These are phyloP conservation scores for Drosophila lacteicornis DNA, from an alignment of 1,140 invertebrate genomes.

Conservation along the genomic window DNA sequence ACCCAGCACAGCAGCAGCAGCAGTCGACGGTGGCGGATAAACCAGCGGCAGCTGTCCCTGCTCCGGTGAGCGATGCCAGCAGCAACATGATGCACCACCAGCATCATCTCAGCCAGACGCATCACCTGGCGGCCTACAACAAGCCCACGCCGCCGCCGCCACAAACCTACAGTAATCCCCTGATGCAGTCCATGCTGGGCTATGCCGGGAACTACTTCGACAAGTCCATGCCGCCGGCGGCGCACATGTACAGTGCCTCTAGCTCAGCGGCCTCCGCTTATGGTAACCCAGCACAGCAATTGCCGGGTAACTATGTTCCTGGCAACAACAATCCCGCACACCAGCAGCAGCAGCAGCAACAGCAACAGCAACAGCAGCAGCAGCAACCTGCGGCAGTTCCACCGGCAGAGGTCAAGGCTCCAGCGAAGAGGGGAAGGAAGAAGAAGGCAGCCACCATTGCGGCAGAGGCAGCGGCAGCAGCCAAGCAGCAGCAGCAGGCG, in stretches of 20 bases:
- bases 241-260: constrained; percentile 77
- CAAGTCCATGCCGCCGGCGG: constrained; percentile 79
- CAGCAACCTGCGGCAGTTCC: constrained; percentile 10
- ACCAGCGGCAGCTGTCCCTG: constrained; percentile 27
- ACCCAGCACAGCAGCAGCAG: constrained; percentile 54
- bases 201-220: constrained; percentile 78
- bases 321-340: constrained; percentile 50
- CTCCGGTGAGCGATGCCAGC: constrained; percentile 33
- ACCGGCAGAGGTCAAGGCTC: constrained; percentile 68
- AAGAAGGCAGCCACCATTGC: constrained; percentile 78
- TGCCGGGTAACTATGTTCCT: constrained; percentile 75
- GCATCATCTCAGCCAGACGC: constrained; percentile 77
- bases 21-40: constrained; percentile 48
- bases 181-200: constrained; percentile 73
- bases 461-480: constrained; percentile 61
- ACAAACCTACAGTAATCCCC: constrained; percentile 79
- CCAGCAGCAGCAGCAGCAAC: constrained; percentile 42
- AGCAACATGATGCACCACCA: constrained; percentile 71
- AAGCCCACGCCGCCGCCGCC: constrained; percentile 75
- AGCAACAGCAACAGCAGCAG: constrained; percentile 36
- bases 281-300: constrained; percentile 72
- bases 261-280: constrained; percentile 60
- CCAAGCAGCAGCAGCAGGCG: constrained; percentile 38
- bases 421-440: constrained; percentile 77
- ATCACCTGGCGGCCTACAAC: constrained; percentile 78